phyloP scores from a whole-genome alignment of 2,888 invertebrate genomes.

The Suillia variegata region DNA sequence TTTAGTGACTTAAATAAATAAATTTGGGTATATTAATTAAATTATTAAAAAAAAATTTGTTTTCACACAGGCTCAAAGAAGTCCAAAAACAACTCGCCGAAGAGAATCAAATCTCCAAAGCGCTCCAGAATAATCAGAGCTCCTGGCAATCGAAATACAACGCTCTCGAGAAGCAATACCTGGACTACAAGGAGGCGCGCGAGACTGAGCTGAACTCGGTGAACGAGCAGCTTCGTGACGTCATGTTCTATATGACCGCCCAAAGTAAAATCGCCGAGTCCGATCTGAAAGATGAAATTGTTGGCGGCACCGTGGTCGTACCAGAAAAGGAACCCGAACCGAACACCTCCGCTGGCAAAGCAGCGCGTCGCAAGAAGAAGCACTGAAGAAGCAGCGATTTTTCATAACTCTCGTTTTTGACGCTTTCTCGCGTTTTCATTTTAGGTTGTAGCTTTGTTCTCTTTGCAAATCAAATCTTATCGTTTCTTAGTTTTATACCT shows the following conservation, averaged over 20 bases:
- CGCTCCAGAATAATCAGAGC: slow-evolving; percentile 76
- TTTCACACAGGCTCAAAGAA: slow-evolving; percentile 70
- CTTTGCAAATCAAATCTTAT: too few species aligned
- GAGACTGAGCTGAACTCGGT: slow-evolving; percentile 78
- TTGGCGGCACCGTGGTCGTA: slow-evolving; percentile 53
- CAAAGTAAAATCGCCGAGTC: slow-evolving; percentile 64
- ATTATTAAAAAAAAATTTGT: slow-evolving; percentile 16
- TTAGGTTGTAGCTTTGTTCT: too few species aligned
- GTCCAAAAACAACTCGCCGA: slow-evolving; percentile 76
- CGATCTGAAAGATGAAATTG: slow-evolving; percentile 55
- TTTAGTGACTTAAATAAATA: not conserved
- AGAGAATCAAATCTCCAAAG: slow-evolving; percentile 83
- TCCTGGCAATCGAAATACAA: slow-evolving; percentile 72
- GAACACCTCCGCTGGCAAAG: slow-evolving; percentile 25
- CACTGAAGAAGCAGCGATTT: slow-evolving; percentile 33
- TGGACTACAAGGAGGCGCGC: slow-evolving; percentile 66
- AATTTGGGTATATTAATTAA: not conserved
- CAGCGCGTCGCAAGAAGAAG: slow-evolving; percentile 52
- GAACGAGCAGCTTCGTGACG: slow-evolving; percentile 90
- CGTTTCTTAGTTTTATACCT: too few species aligned
- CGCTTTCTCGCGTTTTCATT: too few species aligned
- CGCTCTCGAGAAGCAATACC: slow-evolving; percentile 64
- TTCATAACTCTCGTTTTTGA: slow-evolving; percentile 14
- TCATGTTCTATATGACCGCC: slow-evolving; percentile 97
- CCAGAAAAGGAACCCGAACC: slow-evolving; percentile 44